These are phyloP conservation scores for Chloromyia formosa DNA, from an alignment of 2,888 invertebrate genomes.

Conservation along the genomic window DNA sequence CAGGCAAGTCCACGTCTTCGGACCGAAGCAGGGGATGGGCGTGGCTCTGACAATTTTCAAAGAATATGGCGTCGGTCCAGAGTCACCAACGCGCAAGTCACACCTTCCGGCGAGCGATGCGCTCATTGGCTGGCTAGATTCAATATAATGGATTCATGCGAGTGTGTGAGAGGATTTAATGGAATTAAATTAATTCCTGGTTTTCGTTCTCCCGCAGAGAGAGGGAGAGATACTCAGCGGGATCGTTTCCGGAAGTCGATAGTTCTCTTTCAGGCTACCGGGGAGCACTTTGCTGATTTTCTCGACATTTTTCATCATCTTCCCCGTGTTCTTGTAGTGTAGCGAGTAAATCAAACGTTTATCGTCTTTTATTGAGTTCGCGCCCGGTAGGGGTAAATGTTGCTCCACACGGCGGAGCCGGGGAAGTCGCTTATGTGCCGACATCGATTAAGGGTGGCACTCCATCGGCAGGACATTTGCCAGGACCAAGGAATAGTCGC, in stretches of 20 bases:
- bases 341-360: conserved; percentile 34
- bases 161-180: conserved; percentile 14
- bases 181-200: conserved; percentile 36
- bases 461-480: neutral
- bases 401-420: neutral
- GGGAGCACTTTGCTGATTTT: conserved; percentile 30
- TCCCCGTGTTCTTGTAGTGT: conserved; percentile 8
- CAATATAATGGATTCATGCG: neutral
- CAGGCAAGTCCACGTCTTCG: neutral
- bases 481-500: neutral
- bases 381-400: conserved; percentile 7
- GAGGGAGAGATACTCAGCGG: neutral
- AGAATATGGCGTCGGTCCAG: conserved; percentile 20
- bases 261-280: neutral
- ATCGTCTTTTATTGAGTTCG: conserved; percentile 39
- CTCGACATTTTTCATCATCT: conserved; percentile 20
- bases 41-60: neutral
- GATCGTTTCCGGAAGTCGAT: neutral
- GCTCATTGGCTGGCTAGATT: conserved; percentile 30
- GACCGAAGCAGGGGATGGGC: conserved; percentile 10
- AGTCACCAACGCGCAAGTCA: conserved; percentile 19
- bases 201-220: neutral
- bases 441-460: neutral
- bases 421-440: conserved; percentile 36
- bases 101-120: neutral